Conservation (phyloP, 2,888 invertebrate genomes). For the Hypolimnas misippus region DNA sequence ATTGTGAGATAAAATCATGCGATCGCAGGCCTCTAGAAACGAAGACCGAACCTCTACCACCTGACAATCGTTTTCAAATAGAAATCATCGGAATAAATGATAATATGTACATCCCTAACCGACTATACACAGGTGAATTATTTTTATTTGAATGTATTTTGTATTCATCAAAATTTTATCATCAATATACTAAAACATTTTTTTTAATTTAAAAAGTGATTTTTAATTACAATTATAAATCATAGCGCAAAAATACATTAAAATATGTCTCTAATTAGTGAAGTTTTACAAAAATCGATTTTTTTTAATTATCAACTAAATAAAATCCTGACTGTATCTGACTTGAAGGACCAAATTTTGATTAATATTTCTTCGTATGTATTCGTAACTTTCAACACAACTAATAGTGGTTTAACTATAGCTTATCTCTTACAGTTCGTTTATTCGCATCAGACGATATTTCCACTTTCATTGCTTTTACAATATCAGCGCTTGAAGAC, state of each 20-base stretch:
- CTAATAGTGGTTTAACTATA: not conserved
- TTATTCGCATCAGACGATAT: slow-evolving; percentile 58
- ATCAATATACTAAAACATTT: too few relatives aligned
- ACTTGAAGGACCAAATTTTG: too few relatives aligned
- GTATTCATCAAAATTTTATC: too few relatives aligned
- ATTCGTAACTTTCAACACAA: too few relatives aligned
- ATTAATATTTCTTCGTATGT: too few relatives aligned
- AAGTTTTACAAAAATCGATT: too few relatives aligned
- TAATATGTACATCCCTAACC: slow-evolving; percentile 57
- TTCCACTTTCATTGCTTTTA: slow-evolving; percentile 70
- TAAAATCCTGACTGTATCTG: not conserved
- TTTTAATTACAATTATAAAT: too few relatives aligned
- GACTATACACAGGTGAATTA: slow-evolving; percentile 59
- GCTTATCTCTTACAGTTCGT: slow-evolving; percentile 56
- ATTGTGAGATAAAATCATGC: slow-evolving; percentile 57
- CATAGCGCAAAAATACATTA: too few relatives aligned
- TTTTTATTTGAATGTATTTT: too few relatives aligned
- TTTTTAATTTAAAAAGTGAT: too few relatives aligned
- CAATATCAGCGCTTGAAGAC: slow-evolving; percentile 67
- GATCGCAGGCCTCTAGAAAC: slow-evolving; percentile 65
- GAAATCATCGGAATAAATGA: slow-evolving; percentile 58
- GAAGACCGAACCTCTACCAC: slow-evolving; percentile 62
- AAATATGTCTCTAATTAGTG: too few relatives aligned
- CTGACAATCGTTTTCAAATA: slow-evolving; percentile 69
- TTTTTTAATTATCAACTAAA: too few relatives aligned